A percentile compares a stretch with the other conserved stretches of the same genome.
Conservation (phyloP, 2,113 vertebrate genomes). For the Stegostoma tigrinum region DNA sequence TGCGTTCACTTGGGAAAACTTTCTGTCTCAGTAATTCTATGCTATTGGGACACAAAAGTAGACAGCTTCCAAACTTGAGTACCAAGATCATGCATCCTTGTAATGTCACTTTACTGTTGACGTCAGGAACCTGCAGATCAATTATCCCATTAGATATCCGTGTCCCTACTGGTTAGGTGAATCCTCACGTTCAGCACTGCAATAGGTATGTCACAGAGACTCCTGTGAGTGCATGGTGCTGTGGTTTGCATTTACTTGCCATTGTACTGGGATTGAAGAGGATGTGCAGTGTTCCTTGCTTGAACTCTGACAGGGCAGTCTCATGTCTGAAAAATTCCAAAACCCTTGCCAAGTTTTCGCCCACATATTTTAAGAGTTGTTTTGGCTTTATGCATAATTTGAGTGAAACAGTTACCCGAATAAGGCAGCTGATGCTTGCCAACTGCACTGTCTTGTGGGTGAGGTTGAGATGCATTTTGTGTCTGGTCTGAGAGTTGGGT, state of each 20-base stretch:
- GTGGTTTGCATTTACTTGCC: neutral
- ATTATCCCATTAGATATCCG: neutral
- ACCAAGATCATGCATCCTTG: neutral
- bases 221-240: neutral
- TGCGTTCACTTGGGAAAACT: neutral
- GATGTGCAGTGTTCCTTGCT: neutral
- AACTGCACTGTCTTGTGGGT: neutral
- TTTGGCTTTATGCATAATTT: neutral
- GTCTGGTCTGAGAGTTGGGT: neutral
- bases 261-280: neutral
- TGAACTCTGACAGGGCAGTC: neutral
- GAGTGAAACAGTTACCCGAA: neutral
- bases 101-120: neutral
- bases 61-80: neutral
- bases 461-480: neutral
- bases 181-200: neutral
- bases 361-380: neutral
- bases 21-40: neutral
- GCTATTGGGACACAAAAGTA: neutral
- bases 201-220: neutral
- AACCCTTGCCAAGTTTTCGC: neutral
- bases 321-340: neutral
- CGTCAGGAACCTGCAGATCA: neutral
- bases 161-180: neutral
- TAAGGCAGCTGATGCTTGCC: neutral